Evolutionary conservation across 2,888 invertebrate species (phyloP), one percentile per base, ranked within the genome.

Genomic region (Melipona bicolor): DNA sequence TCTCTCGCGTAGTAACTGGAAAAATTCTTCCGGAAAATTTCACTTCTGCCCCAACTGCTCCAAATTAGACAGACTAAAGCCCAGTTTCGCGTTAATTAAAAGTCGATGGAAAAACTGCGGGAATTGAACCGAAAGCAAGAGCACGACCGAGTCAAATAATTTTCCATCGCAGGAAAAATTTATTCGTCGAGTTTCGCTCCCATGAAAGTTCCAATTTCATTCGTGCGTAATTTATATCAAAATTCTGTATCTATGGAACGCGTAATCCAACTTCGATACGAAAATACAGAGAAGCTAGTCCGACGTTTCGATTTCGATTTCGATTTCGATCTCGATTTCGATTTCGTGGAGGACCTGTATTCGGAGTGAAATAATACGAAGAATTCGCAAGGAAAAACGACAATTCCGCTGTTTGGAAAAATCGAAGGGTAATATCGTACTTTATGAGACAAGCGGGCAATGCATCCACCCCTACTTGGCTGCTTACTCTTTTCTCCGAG

Each of bases 1-100:
- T 86, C 73, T 69, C 71, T 65, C 54, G 4, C 49, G 9, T 54
- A 59, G 24, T 56, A 43, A 24, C 61, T 75, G 27, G 77, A 81
- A 83, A 79, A 81, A 83, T 86, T 67, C 54, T 72, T 32, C 27
- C 59, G n/a, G 68, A 52, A 77, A 65, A 77, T 77, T 65, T 70
- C 24, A 74, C 81, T 74, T 19, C 24, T 11, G 4, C 21, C 27
- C 73, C 43, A 43, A 24, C 36, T 17, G 24, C 59, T 24, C 11
- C 32, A 17, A 52, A 27, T 69, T 27, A 19, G 21, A 15, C 27
- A 13, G 52, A 52, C 5, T 11, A 17, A 17, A 43, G 36, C 3
- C 19, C 11, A 43, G 15, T n/a, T 11, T 11, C 3, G n/a, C n/a
- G 50, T 24, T 62, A 32, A n/a, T 36, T 13, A 4, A 24, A 64